phyloP scores from a whole-genome alignment of 2,113 vertebrate species.

The Lepidothrix coronata region DNA sequence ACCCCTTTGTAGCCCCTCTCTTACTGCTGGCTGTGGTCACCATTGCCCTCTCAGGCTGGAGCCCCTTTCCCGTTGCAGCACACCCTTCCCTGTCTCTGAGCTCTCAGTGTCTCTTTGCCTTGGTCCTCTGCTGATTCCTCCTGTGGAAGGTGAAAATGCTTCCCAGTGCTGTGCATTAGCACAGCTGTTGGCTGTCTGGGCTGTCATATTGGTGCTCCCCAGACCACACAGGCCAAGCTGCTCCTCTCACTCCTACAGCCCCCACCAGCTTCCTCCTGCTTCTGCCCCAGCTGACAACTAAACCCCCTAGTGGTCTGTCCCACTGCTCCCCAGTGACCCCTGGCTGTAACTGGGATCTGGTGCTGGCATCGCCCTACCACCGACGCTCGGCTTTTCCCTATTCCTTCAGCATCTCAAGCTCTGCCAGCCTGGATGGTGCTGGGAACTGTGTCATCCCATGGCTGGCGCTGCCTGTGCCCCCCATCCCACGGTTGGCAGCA shows the following conservation, averaged over 20 bases:
- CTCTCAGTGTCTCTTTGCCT: background rate
- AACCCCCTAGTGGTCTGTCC: background rate
- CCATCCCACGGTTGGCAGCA: background rate
- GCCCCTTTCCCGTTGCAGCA: background rate
- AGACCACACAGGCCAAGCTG: background rate
- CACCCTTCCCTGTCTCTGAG: background rate
- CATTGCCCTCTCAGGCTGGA: accelerated
- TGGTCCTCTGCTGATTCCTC: background rate
- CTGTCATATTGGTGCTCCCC: background rate
- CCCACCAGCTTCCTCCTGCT: background rate
- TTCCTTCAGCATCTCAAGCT: background rate
- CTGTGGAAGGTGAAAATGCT: background rate
- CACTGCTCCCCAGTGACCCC: background rate
- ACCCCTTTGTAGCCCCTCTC: background rate
- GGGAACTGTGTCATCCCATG: background rate
- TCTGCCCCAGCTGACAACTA: background rate
- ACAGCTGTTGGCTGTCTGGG: background rate
- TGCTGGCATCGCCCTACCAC: background rate
- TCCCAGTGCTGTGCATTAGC: background rate
- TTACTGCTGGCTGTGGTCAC: background rate
- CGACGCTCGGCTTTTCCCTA: accelerated
- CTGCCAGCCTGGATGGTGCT: background rate
- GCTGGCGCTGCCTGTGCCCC: background rate
- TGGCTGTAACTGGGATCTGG: background rate
- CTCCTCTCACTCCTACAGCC: background rate